Evolutionary conservation across 2,888 invertebrate species (phyloP).

Genomic region (Pantelozetes paolii): DNA sequence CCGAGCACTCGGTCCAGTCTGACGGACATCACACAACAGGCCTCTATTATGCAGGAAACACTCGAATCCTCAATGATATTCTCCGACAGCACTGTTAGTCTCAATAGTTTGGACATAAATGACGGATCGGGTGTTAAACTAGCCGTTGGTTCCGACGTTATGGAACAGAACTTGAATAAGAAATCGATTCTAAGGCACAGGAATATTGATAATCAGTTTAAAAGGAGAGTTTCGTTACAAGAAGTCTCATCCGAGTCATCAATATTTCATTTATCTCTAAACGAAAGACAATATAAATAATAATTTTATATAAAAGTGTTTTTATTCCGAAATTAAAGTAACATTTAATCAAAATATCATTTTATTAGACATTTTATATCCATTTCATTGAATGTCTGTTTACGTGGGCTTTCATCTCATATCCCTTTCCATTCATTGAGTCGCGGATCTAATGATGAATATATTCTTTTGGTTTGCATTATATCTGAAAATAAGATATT

Average conservation of each 20-base stretch:
- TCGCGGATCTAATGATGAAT: too few species aligned
- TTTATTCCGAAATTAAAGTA: too few species aligned
- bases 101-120: slow-evolving; percentile 45
- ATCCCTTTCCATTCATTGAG: too few species aligned
- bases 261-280: slow-evolving; percentile 12
- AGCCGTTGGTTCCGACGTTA: background rate
- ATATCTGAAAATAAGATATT: too few species aligned
- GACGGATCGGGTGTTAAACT: slow-evolving; percentile 30
- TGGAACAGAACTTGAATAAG: background rate
- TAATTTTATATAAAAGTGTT: too few species aligned
- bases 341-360: too few species aligned
- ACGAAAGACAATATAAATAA: slow-evolving; percentile 10
- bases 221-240: slow-evolving; percentile 45
- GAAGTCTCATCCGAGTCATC: slow-evolving; percentile 38
- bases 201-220: slow-evolving; percentile 42
- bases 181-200: slow-evolving; percentile 29
- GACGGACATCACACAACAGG: slow-evolving; percentile 48
- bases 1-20: slow-evolving; percentile 51
- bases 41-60: slow-evolving; percentile 48
- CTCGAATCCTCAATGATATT: slow-evolving; percentile 57
- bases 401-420: too few species aligned
- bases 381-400: too few species aligned
- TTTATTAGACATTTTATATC: too few species aligned
- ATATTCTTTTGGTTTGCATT: too few species aligned
- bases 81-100: slow-evolving; percentile 71